Evolutionary conservation across 2,888 invertebrate genomes (phyloP).

Genomic region (Aricia artaxerxes): DNA sequence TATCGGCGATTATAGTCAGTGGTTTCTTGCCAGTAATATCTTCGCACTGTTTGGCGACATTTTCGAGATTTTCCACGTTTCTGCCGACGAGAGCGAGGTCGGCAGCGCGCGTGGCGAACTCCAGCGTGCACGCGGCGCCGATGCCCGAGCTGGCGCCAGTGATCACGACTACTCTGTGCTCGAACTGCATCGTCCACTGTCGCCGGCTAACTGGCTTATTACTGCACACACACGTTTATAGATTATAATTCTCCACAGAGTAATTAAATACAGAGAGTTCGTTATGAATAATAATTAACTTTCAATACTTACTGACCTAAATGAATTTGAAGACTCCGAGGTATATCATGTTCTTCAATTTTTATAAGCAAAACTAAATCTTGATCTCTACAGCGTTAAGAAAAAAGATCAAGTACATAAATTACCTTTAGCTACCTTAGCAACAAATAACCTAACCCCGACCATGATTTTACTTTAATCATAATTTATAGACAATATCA

Average conservation of each 20-base stretch:
- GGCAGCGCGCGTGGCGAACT: slow-evolving; percentile 59
- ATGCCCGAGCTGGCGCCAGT: slow-evolving; percentile 71
- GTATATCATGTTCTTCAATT: too few relatives aligned
- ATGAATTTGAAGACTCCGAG: too few relatives aligned
- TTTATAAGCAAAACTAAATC: too few relatives aligned
- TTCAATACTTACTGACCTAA: too few relatives aligned
- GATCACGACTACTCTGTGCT: slow-evolving; percentile 62
- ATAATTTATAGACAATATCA: background rate
- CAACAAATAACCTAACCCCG: background rate
- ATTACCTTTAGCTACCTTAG: background rate
- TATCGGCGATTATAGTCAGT: slow-evolving; percentile 56
- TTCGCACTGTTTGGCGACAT: slow-evolving; percentile 56
- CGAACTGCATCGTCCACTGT: slow-evolving; percentile 59
- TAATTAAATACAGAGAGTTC: slow-evolving; percentile 30
- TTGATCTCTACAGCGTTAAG: background rate
- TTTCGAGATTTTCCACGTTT: slow-evolving; percentile 56
- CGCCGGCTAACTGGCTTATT: slow-evolving; percentile 40
- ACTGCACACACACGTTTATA: slow-evolving; percentile 29
- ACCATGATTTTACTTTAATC: background rate
- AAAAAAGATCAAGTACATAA: background rate
- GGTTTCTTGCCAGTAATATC: slow-evolving; percentile 52
- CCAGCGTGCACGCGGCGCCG: slow-evolving; percentile 60
- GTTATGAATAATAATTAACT: background rate
- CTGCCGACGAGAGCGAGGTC: slow-evolving; percentile 58
- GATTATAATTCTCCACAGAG: slow-evolving; percentile 34